Conservation (phyloP, 2,797 vertebrate species). For the Dallia pectoralis region DNA sequence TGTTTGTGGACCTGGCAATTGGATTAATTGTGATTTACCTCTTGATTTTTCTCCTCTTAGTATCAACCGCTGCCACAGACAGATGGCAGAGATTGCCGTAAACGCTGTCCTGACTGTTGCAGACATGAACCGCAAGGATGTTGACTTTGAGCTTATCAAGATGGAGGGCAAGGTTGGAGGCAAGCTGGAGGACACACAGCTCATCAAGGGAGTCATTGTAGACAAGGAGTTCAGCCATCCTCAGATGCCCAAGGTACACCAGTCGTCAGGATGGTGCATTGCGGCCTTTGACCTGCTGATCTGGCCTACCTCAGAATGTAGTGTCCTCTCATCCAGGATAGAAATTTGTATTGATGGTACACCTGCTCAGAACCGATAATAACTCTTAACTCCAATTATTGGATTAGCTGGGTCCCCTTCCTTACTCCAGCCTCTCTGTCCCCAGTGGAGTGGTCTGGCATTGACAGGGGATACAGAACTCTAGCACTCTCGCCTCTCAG, state of each 20-base stretch:
- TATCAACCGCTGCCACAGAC: constrained; percentile 96
- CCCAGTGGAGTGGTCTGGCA: constrained; percentile 4
- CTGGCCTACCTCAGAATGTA: too few relatives aligned
- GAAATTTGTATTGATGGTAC: neutral
- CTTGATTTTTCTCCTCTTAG: constrained; percentile 57
- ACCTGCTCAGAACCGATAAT: neutral
- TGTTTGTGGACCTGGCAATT: neutral
- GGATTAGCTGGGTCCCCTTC: neutral
- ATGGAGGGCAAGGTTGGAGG: constrained; percentile 98
- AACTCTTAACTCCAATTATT: neutral
- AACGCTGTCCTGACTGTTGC: constrained; percentile 95
- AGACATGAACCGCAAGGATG: constrained; percentile 94
- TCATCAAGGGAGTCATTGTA: constrained; percentile 95
- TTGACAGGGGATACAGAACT: constrained; percentile 7
- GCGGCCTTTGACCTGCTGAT: too few relatives aligned
- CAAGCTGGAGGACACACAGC: constrained; percentile 93
- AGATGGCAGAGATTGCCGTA: constrained; percentile 98
- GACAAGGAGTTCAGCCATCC: constrained; percentile 99
- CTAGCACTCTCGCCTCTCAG: neutral
- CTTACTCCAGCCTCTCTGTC: constrained; percentile 10
- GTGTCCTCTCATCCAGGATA: neutral
- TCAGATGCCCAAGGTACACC: constrained; percentile 94
- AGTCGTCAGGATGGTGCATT: neutral
- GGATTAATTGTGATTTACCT: neutral
- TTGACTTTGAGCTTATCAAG: constrained; percentile 98